phyloP scores from a whole-genome alignment of 2,888 invertebrate species.

The Lepeophtheirus nordmannii region DNA sequence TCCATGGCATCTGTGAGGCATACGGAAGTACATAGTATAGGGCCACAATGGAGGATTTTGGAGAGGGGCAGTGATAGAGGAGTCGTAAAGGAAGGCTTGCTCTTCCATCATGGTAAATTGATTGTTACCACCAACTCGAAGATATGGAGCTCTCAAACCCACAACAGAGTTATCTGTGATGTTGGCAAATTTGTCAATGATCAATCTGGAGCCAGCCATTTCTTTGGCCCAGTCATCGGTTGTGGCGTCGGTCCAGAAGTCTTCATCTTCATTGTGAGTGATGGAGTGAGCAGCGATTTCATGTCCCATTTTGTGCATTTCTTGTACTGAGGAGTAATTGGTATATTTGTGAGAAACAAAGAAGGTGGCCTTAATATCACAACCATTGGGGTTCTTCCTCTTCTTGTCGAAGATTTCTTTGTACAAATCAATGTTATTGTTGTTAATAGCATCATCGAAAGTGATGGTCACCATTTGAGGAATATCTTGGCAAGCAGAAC shows the following conservation, averaged over 20 bases:
- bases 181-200: constrained; percentile 74
- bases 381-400: constrained; percentile 80
- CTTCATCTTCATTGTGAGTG: constrained; percentile 77
- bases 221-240: constrained; percentile 87
- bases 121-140: constrained; percentile 82
- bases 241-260: constrained; percentile 80
- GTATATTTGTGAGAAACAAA: constrained; percentile 84
- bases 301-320: constrained; percentile 75
- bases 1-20: constrained; percentile 85
- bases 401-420: constrained; percentile 77
- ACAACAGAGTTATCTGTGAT: constrained; percentile 79
- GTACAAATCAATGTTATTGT: constrained; percentile 83
- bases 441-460: constrained; percentile 85
- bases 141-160: constrained; percentile 73
- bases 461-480: constrained; percentile 89
- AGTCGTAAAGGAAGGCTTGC: constrained; percentile 84
- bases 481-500: constrained; percentile 37
- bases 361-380: constrained; percentile 79
- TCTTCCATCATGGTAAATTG: constrained; percentile 97
- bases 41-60: constrained; percentile 90
- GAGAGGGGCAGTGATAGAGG: constrained; percentile 78
- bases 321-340: constrained; percentile 81
- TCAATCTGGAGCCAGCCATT: constrained; percentile 83
- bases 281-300: constrained; percentile 86
- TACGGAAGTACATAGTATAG: constrained; percentile 92